A percentile compares a stretch with the other conserved stretches of the same genome.
Conservation (phyloP, 2,797 vertebrate genomes). For the Pantherophis alleghaniensis region DNA sequence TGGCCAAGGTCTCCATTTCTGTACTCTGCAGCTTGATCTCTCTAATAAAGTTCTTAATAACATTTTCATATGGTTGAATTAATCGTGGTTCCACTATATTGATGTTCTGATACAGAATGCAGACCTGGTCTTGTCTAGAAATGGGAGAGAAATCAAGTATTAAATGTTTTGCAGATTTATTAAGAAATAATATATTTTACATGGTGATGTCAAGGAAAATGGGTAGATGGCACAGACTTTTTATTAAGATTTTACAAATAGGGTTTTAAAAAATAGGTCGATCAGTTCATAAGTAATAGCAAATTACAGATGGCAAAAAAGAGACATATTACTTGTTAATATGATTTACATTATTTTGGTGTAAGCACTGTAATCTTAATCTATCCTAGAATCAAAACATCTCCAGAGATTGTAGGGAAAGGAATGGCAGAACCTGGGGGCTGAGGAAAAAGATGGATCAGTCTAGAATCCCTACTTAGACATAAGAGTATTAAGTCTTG, state of each 20-base stretch:
- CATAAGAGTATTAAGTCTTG: background rate
- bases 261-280: background rate
- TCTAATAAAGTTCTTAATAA: conserved; percentile 86
- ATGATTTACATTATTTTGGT: background rate
- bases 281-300: background rate
- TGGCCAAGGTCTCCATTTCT: conserved; percentile 92
- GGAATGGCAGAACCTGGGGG: background rate
- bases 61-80: conserved; percentile 86
- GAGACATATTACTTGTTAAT: background rate
- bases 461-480: background rate
- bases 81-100: conserved; percentile 87
- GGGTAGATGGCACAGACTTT: background rate
- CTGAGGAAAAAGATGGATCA: background rate
- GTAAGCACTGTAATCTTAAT: background rate
- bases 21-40: conserved; percentile 90
- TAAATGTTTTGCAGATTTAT: background rate
- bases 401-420: background rate
- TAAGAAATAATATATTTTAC: background rate
- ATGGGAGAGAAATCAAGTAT: conserved; percentile 7
- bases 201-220: background rate
- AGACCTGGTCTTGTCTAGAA: conserved; percentile 84
- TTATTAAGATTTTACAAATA: background rate
- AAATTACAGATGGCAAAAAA: background rate
- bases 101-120: conserved; percentile 92
- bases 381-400: background rate